Base-by-base conservation (phyloP, 2,888 invertebrate species). In the Disparrhopalites patrizii region DNA sequence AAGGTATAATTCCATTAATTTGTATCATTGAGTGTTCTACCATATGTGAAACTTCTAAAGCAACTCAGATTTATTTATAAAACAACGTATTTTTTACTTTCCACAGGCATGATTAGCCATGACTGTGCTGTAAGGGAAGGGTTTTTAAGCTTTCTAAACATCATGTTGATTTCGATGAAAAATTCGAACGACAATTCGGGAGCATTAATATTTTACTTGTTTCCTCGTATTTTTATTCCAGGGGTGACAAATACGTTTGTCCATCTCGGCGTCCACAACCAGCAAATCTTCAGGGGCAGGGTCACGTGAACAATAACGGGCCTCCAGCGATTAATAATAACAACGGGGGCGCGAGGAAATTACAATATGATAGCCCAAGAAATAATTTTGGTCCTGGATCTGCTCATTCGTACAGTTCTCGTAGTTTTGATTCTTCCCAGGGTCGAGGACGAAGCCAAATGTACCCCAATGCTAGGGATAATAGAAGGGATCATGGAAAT, bases 321-420 rank as follows among this genome's bases (percentile, higher is more conserved):
- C 68, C 70, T 52, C 63, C 78, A 18, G 77, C 77, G 18, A 62
- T 54, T 27, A 63, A 51, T 56, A 63, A 77, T 77, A 68, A 77
- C 77, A 67, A 60, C 76, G 64, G 77, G 76, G 73, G 73, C 57
- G 69, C 67, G 33, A 75, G 76, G 54, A 73, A 76, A 66, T 74
- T 73, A n/a, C 73, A 74, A 27, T 72, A 77, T 66, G 76, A 81
- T 73, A 69, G 68, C 50, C 70, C 71, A 4, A 60, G 71, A 36
- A 68, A 64, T 31, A 68, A 64, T 55, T 70, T 71, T 57, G 71
- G 72, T 55, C 67, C 71, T 8, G 58, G 67, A 47, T 60, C 72
- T 55, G 68, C 73, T 68, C 65, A 70, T 65, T 62, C 67, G 33
- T 70, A 71, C 68, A 60, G 69, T 15, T 62, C 70, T 33, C 61